Percentiles rank a stretch among this genome's conserved stretches.
Evolutionary conservation across 2,888 invertebrate genomes (phyloP).

Genomic region (Agrotis exclamationis): DNA sequence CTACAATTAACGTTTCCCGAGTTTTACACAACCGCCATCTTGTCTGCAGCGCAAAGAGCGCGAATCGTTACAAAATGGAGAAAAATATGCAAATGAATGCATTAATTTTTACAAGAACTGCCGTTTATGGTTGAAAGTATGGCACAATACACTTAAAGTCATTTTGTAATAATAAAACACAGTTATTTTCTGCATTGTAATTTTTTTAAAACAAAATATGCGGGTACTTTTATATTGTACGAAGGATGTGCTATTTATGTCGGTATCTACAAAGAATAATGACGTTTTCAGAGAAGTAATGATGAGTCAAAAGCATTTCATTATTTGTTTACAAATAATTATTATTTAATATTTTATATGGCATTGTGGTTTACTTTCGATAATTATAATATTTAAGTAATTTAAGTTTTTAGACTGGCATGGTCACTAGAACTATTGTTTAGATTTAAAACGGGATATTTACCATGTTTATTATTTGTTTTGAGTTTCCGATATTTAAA

Average conservation of each 20-base stretch:
- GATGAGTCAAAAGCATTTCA: background rate
- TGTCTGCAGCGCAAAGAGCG: constrained; percentile 13
- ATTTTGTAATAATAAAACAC: constrained; percentile 21
- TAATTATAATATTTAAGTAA: too few species aligned
- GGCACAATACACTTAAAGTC: constrained; percentile 35
- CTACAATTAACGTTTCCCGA: constrained; percentile 27
- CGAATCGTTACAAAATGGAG: constrained; percentile 16
- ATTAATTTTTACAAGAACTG: constrained; percentile 21
- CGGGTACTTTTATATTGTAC: constrained; percentile 22
- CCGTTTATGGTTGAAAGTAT: constrained; percentile 25
- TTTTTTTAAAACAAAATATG: constrained; percentile 22
- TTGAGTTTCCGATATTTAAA: too few species aligned
- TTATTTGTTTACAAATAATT: background rate
- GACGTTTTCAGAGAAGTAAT: constrained; percentile 8
- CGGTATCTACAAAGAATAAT: constrained; percentile 10
- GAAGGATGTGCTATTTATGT: constrained; percentile 14
- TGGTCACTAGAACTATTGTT: too few species aligned
- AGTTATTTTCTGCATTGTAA: constrained; percentile 1
- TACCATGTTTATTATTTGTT: too few species aligned
- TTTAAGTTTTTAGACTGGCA: too few species aligned
- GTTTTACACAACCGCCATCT: constrained; percentile 18
- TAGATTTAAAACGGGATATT: too few species aligned
- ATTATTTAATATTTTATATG: background rate
- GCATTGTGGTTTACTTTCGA: background rate
- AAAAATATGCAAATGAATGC: constrained; percentile 11